Conservation (phyloP, 2,113 vertebrate species). For the Pangasianodon hypophthalmus region DNA sequence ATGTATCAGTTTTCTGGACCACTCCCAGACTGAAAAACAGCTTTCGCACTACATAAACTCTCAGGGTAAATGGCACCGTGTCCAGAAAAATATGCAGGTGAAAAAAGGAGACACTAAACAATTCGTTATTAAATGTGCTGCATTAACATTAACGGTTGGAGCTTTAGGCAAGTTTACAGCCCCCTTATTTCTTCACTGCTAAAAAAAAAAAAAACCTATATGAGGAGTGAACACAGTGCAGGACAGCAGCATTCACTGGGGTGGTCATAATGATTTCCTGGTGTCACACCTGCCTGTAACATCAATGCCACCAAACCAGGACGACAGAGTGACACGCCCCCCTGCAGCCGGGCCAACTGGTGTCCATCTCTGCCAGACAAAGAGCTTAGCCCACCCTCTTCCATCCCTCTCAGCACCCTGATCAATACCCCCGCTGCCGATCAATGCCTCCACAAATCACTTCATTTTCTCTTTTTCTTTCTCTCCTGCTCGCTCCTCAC, state of each 20-base stretch:
- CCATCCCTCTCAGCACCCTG: constrained; percentile 55
- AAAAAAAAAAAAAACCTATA: not conserved
- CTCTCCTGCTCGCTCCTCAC: constrained; percentile 10
- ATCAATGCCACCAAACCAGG: constrained; percentile 23
- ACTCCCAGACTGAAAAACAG: not conserved
- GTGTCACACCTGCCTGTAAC: constrained; percentile 5
- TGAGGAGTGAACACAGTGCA: not conserved
- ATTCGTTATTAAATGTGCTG: not conserved
- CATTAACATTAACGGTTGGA: not conserved
- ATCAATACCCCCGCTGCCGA: constrained; percentile 71
- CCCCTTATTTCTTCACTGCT: not conserved
- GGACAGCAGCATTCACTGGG: not conserved
- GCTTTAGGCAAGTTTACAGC: not conserved
- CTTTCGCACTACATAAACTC: not conserved
- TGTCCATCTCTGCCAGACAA: constrained; percentile 47
- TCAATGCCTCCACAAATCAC: constrained; percentile 73
- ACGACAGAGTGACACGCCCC: not conserved
- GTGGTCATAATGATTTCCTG: constrained; percentile 2
- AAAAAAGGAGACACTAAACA: constrained; percentile 11
- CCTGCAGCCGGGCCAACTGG: constrained; percentile 19
- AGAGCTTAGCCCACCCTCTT: constrained; percentile 46
- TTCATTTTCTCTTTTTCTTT: constrained; percentile 68
- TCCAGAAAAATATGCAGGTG: not conserved
- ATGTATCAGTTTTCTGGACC: not conserved
- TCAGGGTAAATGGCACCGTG: not conserved